phyloP scores from a whole-genome alignment of 2,888 invertebrate genomes.

The Epinotia brunnichana region DNA sequence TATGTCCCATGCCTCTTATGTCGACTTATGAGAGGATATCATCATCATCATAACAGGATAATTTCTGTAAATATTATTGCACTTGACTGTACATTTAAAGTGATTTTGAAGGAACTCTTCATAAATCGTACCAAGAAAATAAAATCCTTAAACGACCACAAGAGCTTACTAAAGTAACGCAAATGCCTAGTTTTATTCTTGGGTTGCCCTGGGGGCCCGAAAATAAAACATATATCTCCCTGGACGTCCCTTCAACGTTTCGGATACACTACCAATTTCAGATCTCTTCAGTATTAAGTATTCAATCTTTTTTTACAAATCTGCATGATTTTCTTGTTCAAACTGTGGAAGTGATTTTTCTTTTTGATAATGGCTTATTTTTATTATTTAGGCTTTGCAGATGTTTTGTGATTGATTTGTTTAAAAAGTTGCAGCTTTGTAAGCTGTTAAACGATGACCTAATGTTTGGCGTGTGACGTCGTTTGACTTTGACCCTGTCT shows the following conservation, averaged over 20 bases:
- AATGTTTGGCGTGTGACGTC: slow-evolving; percentile 65
- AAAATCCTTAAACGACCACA: no score
- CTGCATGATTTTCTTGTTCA: slow-evolving; percentile 55
- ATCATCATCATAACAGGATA: no score
- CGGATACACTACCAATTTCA: slow-evolving; percentile 22
- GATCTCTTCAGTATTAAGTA: slow-evolving; percentile 44
- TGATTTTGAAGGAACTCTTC: no score
- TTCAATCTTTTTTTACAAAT: slow-evolving; percentile 48
- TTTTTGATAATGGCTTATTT: slow-evolving; percentile 66
- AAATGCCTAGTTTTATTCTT: no score
- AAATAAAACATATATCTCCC: neutral
- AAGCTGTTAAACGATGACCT: slow-evolving; percentile 46
- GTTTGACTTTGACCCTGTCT: slow-evolving; percentile 71
- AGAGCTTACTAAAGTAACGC: no score
- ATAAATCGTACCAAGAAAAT: no score
- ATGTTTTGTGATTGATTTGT: slow-evolving; percentile 44
- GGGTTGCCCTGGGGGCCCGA: no score
- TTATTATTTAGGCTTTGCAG: slow-evolving; percentile 81
- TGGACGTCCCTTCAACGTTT: slow-evolving; percentile 8
- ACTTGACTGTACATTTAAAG: no score
- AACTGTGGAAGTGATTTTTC: slow-evolving; percentile 39
- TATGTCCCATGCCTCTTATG: no score
- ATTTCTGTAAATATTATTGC: no score
- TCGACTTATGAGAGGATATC: no score
- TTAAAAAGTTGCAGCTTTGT: slow-evolving; percentile 26